These are phyloP conservation scores for Plodia interpunctella DNA, from an alignment of 1,140 invertebrate genomes.

Conservation along the genomic window DNA sequence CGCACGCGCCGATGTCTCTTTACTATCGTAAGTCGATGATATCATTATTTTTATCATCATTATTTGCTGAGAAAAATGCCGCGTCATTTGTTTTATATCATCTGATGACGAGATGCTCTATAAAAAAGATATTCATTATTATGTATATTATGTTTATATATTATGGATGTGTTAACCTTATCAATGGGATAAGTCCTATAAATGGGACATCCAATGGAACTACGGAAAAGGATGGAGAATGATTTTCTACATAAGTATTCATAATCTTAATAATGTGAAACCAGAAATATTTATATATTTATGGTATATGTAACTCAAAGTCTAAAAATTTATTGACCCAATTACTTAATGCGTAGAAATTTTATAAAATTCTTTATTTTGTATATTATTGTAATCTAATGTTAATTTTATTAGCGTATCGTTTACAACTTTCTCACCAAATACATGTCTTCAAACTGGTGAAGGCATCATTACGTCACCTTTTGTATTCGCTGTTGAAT, in stretches of 20 bases:
- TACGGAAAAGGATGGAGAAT: too few relatives aligned
- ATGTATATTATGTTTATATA: too few relatives aligned
- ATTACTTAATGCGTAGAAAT: too few relatives aligned
- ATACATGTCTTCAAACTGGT: not conserved
- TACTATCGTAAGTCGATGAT: not conserved
- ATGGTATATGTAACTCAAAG: too few relatives aligned
- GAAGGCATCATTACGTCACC: not conserved
- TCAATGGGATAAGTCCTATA: too few relatives aligned
- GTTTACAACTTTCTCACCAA: conserved; percentile 1
- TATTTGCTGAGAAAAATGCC: not conserved
- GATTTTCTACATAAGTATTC: too few relatives aligned
- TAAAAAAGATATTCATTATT: not conserved
- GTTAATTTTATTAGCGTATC: conserved; percentile 1
- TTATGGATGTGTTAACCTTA: too few relatives aligned
- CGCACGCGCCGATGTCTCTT: conserved; percentile 3
- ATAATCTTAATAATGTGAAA: too few relatives aligned
- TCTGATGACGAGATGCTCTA: not conserved
- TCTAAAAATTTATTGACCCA: too few relatives aligned
- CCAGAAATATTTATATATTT: too few relatives aligned
- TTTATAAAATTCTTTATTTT: too few relatives aligned
- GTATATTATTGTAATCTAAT: not conserved
- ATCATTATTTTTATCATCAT: not conserved
- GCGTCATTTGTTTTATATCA: not conserved
- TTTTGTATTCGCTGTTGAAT: not conserved
- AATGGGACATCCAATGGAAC: too few relatives aligned